These are phyloP conservation scores for Enteromius paludinosus DNA, from an alignment of 2,797 vertebrate genomes.

Conservation along the genomic window DNA sequence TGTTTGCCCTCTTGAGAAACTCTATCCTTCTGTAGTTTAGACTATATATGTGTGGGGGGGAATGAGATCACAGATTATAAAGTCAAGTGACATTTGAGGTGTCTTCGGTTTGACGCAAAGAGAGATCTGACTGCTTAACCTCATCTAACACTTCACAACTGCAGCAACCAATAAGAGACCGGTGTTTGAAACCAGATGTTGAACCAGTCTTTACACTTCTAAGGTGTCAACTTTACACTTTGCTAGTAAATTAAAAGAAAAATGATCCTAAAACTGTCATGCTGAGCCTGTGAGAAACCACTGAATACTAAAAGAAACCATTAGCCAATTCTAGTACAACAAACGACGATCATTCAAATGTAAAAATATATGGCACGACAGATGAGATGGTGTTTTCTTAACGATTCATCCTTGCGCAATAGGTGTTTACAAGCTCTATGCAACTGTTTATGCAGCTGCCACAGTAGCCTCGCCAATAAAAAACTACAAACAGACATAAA, in stretches of 20 bases:
- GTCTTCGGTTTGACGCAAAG: background rate
- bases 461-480: background rate
- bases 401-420: slow-evolving; percentile 17
- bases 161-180: background rate
- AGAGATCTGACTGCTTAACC: background rate
- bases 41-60: slow-evolving; percentile 20
- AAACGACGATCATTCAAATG: background rate
- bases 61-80: slow-evolving; percentile 47
- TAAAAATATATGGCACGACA: slow-evolving; percentile 31
- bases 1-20: slow-evolving; percentile 54
- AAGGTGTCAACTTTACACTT: background rate
- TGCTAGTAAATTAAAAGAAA: background rate
- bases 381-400: slow-evolving; percentile 37
- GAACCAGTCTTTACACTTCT: background rate
- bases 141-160: background rate
- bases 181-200: background rate
- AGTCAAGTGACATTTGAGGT: slow-evolving; percentile 56
- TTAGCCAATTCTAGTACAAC: background rate
- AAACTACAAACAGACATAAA: background rate
- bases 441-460: slow-evolving; percentile 36
- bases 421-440: slow-evolving; percentile 37
- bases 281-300: background rate
- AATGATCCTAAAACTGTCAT: background rate
- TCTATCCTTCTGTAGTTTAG: slow-evolving; percentile 44
- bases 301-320: background rate